phyloP scores from a whole-genome alignment of 2,888 invertebrate genomes.

The Trichogramma dendrolimi region DNA sequence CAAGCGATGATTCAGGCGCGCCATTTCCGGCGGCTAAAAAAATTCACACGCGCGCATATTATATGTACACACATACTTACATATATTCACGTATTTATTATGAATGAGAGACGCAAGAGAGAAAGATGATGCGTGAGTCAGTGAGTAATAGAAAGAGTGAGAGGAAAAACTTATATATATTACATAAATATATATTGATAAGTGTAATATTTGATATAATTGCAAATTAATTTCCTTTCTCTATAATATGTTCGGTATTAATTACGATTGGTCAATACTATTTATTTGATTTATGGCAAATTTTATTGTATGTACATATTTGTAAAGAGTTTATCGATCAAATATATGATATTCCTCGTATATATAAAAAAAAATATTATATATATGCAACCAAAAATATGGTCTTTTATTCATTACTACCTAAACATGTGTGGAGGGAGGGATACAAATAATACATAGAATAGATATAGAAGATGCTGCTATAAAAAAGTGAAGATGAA shows the following conservation, averaged over 20 bases:
- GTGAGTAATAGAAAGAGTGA: too few relatives aligned
- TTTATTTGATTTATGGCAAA: neutral
- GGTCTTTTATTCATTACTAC: too few relatives aligned
- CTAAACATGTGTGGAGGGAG: neutral
- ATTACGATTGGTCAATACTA: neutral
- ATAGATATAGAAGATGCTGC: neutral
- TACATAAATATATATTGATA: too few relatives aligned
- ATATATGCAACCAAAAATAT: neutral
- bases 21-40: too few relatives aligned
- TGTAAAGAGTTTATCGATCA: conserved; percentile 49
- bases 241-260: neutral
- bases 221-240: neutral
- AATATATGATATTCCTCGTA: conserved; percentile 38
- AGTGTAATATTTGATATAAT: too few relatives aligned
- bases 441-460: neutral
- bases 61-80: too few relatives aligned
- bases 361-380: neutral
- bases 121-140: too few relatives aligned
- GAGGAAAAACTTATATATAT: too few relatives aligned
- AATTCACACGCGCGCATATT: too few relatives aligned
- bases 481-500: neutral
- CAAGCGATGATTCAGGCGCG: too few relatives aligned
- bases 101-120: too few relatives aligned
- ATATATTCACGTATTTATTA: too few relatives aligned
- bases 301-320: conserved; percentile 49